Percentiles rank a stretch among this genome's conserved stretches.
Evolutionary conservation across 2,888 invertebrate genomes (phyloP).

Genomic region (Melipona beecheii): DNA sequence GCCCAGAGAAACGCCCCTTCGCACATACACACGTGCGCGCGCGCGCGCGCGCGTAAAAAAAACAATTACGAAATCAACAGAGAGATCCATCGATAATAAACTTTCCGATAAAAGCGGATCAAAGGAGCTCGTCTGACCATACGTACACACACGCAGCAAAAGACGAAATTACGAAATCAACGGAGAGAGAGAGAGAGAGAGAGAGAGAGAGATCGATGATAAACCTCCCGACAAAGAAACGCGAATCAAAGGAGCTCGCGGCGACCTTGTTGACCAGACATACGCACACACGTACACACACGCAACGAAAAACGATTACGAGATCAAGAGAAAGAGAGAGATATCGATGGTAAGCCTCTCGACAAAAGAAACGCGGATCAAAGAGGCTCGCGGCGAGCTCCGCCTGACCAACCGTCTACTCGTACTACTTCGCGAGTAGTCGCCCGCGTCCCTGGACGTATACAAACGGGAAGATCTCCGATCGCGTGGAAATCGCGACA

Average conservation of each 20-base stretch:
- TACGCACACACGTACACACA: too few relatives aligned
- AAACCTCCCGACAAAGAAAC: not conserved
- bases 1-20: not conserved
- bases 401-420: conserved; percentile 29
- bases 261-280: not conserved
- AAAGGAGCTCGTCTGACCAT: too few relatives aligned
- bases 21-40: not conserved
- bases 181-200: too few relatives aligned
- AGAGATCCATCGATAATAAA: too few relatives aligned
- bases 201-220: not conserved
- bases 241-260: not conserved
- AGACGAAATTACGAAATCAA: not conserved
- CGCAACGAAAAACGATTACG: not conserved
- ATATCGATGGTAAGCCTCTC: not conserved
- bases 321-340: not conserved
- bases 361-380: not conserved
- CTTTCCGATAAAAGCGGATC: too few relatives aligned
- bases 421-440: conserved; percentile 27
- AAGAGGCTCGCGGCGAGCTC: not conserved
- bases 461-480: not conserved
- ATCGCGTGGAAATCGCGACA: not conserved
- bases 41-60: not conserved
- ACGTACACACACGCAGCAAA: too few relatives aligned
- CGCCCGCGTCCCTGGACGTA: too few relatives aligned
- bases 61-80: not conserved